A percentile compares a stretch with the other conserved stretches of the same genome.
These are phyloP conservation scores for Hypselothyrea guttata DNA, from an alignment of 2,888 invertebrate genomes.

Conservation along the genomic window DNA sequence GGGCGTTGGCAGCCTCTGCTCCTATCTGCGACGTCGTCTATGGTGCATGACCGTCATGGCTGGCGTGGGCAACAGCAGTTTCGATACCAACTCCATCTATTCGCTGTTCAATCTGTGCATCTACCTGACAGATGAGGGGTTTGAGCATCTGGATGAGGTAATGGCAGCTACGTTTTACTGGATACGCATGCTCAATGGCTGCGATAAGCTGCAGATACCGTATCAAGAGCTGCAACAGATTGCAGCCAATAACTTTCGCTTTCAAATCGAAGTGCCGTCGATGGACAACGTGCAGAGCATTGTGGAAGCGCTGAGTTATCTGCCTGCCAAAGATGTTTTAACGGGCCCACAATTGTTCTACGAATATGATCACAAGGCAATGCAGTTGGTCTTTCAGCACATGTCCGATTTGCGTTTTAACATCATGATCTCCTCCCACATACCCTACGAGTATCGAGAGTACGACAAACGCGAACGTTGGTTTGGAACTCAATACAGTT, in stretches of 20 bases:
- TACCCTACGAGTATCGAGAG: constrained; percentile 66
- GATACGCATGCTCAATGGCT: constrained; percentile 86
- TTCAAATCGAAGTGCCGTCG: constrained; percentile 87
- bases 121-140: constrained; percentile 90
- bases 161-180: constrained; percentile 91
- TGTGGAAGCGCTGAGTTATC: constrained; percentile 90
- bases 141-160: constrained; percentile 88
- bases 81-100: constrained; percentile 90
- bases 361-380: constrained; percentile 88
- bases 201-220: constrained; percentile 43
- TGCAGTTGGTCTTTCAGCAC: constrained; percentile 53
- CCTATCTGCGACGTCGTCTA: constrained; percentile 87
- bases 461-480: constrained; percentile 90
- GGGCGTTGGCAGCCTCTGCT: constrained; percentile 91
- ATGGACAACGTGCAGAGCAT: constrained; percentile 90
- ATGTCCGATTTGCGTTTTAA: constrained; percentile 79
- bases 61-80: constrained; percentile 88
- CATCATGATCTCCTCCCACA: constrained; percentile 80
- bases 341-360: constrained; percentile 89
- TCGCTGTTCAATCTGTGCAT: constrained; percentile 89
- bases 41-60: constrained; percentile 90
- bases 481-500: constrained; percentile 91
- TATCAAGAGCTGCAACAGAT: constrained; percentile 86
- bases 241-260: constrained; percentile 88
- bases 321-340: constrained; percentile 89